Conservation (phyloP, 2,888 invertebrate species). For the Latrodectus hesperus region DNA sequence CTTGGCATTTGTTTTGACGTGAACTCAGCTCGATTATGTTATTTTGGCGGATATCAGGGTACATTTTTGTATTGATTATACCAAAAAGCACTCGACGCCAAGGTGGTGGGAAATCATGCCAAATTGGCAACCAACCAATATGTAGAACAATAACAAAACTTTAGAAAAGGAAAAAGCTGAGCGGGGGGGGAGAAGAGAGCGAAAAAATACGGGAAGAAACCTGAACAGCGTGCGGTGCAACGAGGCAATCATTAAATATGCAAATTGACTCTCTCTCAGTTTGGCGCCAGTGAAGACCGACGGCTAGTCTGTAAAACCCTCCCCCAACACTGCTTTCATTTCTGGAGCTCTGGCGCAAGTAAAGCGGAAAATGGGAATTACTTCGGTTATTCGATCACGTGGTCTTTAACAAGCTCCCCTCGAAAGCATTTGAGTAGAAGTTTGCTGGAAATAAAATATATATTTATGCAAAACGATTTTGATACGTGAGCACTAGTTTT, state of each 20-base stretch:
- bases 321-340: not conserved
- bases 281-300: conserved; percentile 54
- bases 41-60: conserved; percentile 19
- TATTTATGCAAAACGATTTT: conserved; percentile 32
- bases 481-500: conserved; percentile 12
- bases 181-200: not conserved
- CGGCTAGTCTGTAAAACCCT: conserved; percentile 21
- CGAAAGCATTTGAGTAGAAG: conserved; percentile 16
- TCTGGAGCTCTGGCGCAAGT: not conserved
- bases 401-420: conserved; percentile 38
- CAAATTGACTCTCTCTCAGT: conserved; percentile 53
- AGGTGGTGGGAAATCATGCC: conserved; percentile 46
- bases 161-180: conserved; percentile 15
- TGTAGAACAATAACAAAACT: conserved; percentile 40
- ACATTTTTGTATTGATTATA: conserved; percentile 26
- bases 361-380: conserved; percentile 28
- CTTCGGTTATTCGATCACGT: conserved; percentile 25
- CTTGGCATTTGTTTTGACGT: conserved; percentile 3
- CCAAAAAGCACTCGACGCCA: conserved; percentile 30
- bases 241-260: conserved; percentile 60
- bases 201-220: conserved; percentile 38
- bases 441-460: conserved; percentile 29
- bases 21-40: conserved; percentile 6
- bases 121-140: conserved; percentile 60
- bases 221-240: conserved; percentile 33